These are phyloP conservation scores for Trachelus tabidus DNA, from an alignment of 2,888 invertebrate species.

Conservation along the genomic window DNA sequence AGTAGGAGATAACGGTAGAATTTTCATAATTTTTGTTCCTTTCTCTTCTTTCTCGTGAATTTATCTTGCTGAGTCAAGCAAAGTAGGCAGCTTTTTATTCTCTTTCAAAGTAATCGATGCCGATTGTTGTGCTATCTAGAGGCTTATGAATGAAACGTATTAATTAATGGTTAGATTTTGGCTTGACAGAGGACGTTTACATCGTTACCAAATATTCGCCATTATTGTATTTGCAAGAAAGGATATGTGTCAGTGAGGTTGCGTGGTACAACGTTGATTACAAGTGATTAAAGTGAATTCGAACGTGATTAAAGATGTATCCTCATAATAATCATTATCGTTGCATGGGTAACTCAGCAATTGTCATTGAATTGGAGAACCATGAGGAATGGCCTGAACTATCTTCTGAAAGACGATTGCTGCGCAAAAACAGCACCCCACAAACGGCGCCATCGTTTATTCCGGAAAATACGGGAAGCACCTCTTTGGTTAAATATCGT, in stretches of 20 bases:
- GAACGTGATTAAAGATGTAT: background rate
- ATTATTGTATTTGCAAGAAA: background rate
- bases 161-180: background rate
- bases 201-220: background rate
- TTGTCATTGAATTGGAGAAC: background rate
- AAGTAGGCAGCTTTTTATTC: background rate
- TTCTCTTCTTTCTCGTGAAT: background rate
- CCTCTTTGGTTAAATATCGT: background rate
- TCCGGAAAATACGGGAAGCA: background rate
- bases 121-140: background rate
- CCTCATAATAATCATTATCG: background rate
- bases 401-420: background rate
- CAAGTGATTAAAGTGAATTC: background rate
- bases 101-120: background rate
- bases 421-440: background rate
- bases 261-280: background rate
- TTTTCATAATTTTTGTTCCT: background rate
- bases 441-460: background rate
- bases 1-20: background rate
- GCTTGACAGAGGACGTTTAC: background rate
- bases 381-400: slow-evolving; percentile 16
- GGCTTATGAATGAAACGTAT: background rate
- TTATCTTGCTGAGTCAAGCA: background rate
- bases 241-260: background rate
- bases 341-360: background rate